Conservation (phyloP, 2,113 vertebrate genomes). For the Pteruthius melanotis region DNA sequence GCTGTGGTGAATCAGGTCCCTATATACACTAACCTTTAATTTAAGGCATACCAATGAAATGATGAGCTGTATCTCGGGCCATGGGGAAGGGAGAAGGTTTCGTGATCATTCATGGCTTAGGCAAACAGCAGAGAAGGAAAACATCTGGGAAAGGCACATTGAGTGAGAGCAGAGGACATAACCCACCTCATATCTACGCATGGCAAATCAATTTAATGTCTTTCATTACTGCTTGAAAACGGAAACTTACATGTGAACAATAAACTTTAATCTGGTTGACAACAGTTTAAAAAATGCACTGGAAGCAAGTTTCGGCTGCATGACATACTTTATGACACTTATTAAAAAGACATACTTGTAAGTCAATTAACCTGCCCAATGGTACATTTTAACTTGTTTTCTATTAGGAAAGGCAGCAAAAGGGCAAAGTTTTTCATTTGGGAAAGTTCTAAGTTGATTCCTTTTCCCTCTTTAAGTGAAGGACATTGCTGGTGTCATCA, state of each 20-base stretch:
- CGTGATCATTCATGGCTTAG: background rate
- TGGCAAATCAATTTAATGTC: constrained; percentile 70
- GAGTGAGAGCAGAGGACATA: constrained; percentile 59
- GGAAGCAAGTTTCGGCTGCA: constrained; percentile 69
- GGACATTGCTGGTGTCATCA: background rate
- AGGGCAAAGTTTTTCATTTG: constrained; percentile 67
- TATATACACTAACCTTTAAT: background rate
- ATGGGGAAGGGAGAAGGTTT: background rate
- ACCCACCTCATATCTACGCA: constrained; percentile 18
- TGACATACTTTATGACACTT: constrained; percentile 77
- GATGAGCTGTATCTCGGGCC: background rate
- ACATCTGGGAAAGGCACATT: constrained; percentile 57
- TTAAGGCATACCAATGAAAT: background rate
- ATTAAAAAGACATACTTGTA: constrained; percentile 76
- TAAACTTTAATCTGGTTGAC: constrained; percentile 79
- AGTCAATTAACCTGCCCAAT: constrained; percentile 74
- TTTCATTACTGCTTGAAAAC: constrained; percentile 70
- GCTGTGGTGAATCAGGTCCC: background rate
- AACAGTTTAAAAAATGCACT: constrained; percentile 70
- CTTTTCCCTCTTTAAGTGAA: constrained; percentile 38
- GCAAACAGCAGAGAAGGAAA: background rate
- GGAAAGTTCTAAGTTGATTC: constrained; percentile 49
- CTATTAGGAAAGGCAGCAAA: constrained; percentile 65
- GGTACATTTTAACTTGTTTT: constrained; percentile 77
- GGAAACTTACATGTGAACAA: constrained; percentile 61